Evolutionary conservation across 2,113 vertebrate species (phyloP).

Genomic region (Nothoprocta pentlandii): DNA sequence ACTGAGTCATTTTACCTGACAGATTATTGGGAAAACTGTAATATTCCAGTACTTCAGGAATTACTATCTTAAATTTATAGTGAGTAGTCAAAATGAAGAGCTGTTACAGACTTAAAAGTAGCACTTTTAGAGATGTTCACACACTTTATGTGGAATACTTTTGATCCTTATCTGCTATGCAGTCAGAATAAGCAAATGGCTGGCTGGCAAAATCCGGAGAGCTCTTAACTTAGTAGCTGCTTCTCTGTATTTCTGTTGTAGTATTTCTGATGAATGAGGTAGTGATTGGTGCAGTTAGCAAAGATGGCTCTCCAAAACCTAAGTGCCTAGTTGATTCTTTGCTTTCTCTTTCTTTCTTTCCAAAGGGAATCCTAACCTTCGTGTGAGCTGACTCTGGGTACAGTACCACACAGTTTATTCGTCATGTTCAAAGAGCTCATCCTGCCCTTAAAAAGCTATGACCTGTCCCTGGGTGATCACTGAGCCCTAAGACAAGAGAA

Average conservation of each 20-base stretch:
- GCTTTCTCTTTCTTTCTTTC: background rate
- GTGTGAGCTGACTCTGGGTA: background rate
- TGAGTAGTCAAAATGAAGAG: background rate
- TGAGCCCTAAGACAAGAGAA: background rate
- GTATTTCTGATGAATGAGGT: background rate
- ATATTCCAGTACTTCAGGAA: background rate
- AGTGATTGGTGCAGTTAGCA: background rate
- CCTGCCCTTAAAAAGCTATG: background rate
- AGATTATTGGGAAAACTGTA: background rate
- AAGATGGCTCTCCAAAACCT: background rate
- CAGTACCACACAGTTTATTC: background rate
- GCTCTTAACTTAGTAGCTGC: background rate
- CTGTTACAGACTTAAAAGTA: background rate
- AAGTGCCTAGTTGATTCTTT: background rate
- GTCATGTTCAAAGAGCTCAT: background rate
- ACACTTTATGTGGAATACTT: accelerated
- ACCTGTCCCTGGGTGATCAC: accelerated
- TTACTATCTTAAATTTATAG: background rate
- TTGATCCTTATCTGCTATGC: background rate
- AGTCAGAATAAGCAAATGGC: background rate
- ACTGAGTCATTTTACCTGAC: background rate
- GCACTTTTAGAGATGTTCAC: background rate
- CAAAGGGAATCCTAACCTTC: background rate
- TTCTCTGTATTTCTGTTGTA: background rate
- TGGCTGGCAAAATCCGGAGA: background rate